These are phyloP conservation scores for Chrysodeixis includens DNA, from an alignment of 2,888 invertebrate species.

Conservation along the genomic window DNA sequence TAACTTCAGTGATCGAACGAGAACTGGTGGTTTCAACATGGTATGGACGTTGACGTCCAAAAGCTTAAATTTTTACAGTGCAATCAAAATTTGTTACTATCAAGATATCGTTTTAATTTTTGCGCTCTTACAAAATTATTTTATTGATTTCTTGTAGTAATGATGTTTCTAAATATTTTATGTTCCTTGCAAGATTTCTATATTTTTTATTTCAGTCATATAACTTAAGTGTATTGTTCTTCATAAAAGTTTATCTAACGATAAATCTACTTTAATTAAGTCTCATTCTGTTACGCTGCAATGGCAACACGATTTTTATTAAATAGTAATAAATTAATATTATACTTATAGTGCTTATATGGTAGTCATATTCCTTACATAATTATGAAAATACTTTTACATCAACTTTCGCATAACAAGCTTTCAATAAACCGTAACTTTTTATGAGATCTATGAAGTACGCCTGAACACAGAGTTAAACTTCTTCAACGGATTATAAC, in stretches of 20 bases:
- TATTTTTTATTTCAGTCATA: neutral
- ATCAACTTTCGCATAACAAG: no score
- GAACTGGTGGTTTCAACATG: slow-evolving; percentile 80
- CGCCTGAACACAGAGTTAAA: no score
- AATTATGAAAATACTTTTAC: no score
- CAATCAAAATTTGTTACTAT: neutral
- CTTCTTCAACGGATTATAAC: no score
- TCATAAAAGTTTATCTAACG: neutral
- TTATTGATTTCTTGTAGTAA: neutral
- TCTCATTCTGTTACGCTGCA: neutral
- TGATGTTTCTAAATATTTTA: neutral
- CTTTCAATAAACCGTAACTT: no score
- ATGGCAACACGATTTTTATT: no score
- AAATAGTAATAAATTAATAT: no score
- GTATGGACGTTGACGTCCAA: slow-evolving; percentile 48
- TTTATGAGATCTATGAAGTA: no score
- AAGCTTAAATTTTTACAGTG: neutral
- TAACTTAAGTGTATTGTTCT: neutral
- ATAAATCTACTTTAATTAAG: neutral
- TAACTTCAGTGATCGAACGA: slow-evolving; percentile 86
- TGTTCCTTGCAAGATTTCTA: neutral
- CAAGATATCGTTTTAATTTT: no score
- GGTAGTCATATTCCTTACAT: no score
- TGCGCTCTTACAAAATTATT: no score
- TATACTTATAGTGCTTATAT: no score